Base-by-base conservation (phyloP, 1,140 invertebrate genomes). In the Cryptotermes secundus region DNA sequence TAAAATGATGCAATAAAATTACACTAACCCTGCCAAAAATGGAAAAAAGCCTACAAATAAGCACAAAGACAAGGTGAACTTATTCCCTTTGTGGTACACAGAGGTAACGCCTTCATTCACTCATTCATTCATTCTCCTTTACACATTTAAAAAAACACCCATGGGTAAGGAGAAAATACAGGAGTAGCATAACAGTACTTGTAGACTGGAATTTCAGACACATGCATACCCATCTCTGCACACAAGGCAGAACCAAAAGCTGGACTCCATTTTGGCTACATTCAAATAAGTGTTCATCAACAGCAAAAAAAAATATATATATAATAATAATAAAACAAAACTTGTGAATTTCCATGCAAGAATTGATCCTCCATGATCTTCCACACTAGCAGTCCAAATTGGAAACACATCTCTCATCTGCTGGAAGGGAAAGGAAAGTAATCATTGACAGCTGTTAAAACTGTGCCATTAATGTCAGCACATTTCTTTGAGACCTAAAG, bases 81-180 rank as follows among this genome's bases (percentile, higher is more conserved):
- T 31, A 1, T 72, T 72, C 26, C 6, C 2, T 14, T 72, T 72
- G 26, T 72, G n/a, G 14, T 16, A 72, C 26, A 72, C 59, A 72
- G 26, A 72, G 31, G 7, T 72, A 72, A 72, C 59, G 31, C n/a
- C n/a, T 72, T 72, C 59, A 72, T 2, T 72, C 59, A 72, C 14
- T 72, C n/a, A 72, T n/a, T n/a, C 59, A 72, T 31, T 72, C n/a
- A 72, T n/a, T n/a, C 59, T 31, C 59, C n/a, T 72, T n/a, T 72
- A 26, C 7, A 72, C 26, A 31, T 72, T 72, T 72, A 3, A 72
- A 14, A 31, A 16, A 72, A 31, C 10, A 0, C 59, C 19, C 38
- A 59, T 3, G 16, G 53, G 24, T 59, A 22, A 22, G 59, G 26
- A 12, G 53, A 19, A 3, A 59, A 59, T 3, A 42, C 2, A 19